Evolutionary conservation across 2,113 vertebrate species (phyloP).

Genomic region (Microcebus tavaratra): DNA sequence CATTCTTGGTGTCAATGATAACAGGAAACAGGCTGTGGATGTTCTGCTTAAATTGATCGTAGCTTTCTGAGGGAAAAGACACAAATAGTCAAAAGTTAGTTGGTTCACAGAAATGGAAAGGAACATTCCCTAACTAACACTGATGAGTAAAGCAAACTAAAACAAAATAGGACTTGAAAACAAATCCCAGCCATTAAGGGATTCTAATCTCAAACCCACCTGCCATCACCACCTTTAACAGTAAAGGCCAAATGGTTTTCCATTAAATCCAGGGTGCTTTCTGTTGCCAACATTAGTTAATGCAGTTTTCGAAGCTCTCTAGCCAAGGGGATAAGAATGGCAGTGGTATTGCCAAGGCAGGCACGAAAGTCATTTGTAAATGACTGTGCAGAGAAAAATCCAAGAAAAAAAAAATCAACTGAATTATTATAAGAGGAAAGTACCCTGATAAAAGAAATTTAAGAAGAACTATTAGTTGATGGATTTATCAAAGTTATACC

Average conservation of each 20-base stretch:
- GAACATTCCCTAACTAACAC: background rate
- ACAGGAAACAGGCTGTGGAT: slow-evolving; percentile 86
- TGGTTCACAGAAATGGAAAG: background rate
- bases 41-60: slow-evolving; percentile 85
- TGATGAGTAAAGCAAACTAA: background rate
- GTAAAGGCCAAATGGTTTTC: background rate
- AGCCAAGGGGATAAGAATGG: background rate
- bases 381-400: background rate
- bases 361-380: background rate
- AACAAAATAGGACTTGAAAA: background rate
- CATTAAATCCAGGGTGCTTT: background rate
- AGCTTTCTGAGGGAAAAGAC: slow-evolving; percentile 78
- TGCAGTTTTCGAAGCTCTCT: background rate
- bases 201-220: background rate
- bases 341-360: background rate
- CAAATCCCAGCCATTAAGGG: too few relatives aligned
- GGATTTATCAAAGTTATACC: background rate
- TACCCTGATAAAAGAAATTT: background rate
- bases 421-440: background rate
- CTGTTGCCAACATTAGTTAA: background rate
- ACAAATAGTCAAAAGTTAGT: background rate
- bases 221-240: rapidly evolving
- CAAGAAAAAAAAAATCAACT: background rate
- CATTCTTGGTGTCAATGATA: slow-evolving; percentile 85
- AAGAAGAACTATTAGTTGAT: background rate